Percentiles rank a stretch among this genome's conserved stretches.
Conservation (phyloP, 2,113 vertebrate genomes). For the Petromus typicus region DNA sequence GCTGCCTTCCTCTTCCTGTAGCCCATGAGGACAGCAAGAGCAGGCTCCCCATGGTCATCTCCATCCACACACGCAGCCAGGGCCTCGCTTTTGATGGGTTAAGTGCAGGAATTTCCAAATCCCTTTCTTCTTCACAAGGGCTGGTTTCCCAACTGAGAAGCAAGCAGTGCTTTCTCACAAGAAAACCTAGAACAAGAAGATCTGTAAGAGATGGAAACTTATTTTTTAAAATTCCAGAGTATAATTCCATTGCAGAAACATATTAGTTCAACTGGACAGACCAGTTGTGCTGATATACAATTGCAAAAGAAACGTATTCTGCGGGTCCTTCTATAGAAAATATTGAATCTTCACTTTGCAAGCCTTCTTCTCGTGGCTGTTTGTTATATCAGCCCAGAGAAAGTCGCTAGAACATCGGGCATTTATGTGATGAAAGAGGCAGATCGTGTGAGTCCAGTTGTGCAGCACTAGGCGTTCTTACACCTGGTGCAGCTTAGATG, state of each 20-base stretch:
- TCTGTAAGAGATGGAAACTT: neutral
- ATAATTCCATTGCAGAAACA: neutral
- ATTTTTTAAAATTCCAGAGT: neutral
- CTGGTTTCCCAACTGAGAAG: neutral
- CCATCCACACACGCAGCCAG: neutral
- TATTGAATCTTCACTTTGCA: neutral
- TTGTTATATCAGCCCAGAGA: neutral
- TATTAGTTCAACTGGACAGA: neutral
- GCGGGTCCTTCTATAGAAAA: neutral
- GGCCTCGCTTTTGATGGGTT: neutral
- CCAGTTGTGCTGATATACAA: neutral
- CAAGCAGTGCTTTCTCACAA: neutral
- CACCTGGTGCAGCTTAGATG: neutral
- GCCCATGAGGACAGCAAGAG: neutral
- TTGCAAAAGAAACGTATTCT: neutral
- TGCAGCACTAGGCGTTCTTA: neutral
- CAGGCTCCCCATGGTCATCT: neutral
- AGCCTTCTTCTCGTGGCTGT: neutral
- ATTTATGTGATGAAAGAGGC: neutral
- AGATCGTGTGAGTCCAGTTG: neutral
- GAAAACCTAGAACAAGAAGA: neutral
- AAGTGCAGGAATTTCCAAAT: neutral
- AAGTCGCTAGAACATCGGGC: neutral
- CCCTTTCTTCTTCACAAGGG: neutral
- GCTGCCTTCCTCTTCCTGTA: neutral